Conservation (phyloP, 2,888 invertebrate genomes). For the Hemaris fuciformis region DNA sequence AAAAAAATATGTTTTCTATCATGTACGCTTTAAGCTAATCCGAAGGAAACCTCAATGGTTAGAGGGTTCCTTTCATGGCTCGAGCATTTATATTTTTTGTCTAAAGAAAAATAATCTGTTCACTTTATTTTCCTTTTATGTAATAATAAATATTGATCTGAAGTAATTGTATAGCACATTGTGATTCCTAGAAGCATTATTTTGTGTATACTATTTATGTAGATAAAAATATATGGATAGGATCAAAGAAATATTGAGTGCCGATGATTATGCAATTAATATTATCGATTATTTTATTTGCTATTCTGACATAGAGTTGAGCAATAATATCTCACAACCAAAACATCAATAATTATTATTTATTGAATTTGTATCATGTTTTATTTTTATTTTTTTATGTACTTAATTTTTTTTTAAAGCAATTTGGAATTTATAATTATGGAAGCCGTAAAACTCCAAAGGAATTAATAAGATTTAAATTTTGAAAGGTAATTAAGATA, state of each 20-base stretch:
- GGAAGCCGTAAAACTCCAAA: neutral
- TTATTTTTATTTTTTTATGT: no score
- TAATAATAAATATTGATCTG: neutral
- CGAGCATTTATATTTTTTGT: neutral
- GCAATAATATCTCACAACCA: no score
- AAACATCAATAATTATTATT: no score
- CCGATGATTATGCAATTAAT: neutral
- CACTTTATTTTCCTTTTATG: neutral
- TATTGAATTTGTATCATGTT: no score
- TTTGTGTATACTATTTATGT: constrained; percentile 57
- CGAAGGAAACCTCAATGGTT: neutral
- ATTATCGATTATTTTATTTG: neutral
- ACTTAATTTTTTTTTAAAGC: neutral
- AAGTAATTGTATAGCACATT: constrained; percentile 24
- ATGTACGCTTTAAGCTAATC: neutral
- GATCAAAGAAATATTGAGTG: constrained; percentile 28
- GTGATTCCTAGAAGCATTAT: constrained; percentile 48
- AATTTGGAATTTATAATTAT: neutral
- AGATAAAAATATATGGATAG: constrained; percentile 20
- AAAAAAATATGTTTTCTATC: neutral
- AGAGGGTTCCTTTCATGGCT: neutral
- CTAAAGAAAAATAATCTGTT: neutral
- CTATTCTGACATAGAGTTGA: neutral
- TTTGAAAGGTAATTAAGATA: neutral
- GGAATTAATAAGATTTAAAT: neutral